phyloP scores from a whole-genome alignment of 2,888 invertebrate genomes.

The Myathropa florea region DNA sequence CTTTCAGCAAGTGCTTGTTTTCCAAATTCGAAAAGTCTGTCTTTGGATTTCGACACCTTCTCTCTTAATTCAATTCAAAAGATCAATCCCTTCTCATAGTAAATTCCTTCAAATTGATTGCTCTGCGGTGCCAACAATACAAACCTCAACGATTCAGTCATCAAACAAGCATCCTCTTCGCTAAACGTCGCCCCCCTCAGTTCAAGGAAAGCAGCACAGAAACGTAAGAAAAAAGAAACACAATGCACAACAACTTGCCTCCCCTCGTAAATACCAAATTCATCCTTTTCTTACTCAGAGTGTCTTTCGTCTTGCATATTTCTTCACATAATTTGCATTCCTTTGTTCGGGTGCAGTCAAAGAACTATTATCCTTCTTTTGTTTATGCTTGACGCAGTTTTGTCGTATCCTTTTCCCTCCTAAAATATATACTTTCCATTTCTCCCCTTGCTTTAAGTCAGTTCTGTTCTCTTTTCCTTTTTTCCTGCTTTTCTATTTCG shows the following conservation, averaged over 20 bases:
- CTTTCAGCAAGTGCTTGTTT: too few species aligned
- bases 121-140: not conserved
- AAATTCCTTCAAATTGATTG: not conserved
- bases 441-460: not conserved
- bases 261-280: not conserved
- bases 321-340: not conserved
- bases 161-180: not conserved
- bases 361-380: slow-evolving; percentile 20
- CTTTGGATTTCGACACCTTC: too few species aligned
- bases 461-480: slow-evolving; percentile 18
- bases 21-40: too few species aligned
- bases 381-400: slow-evolving; percentile 30
- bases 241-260: not conserved
- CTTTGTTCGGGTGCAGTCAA: slow-evolving; percentile 24
- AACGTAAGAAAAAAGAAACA: not conserved
- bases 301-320: not conserved
- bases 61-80: too few species aligned
- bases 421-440: not conserved
- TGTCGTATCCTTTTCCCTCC: not conserved
- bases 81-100: not conserved
- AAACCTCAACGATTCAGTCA: not conserved
- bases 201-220: not conserved
- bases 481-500: not conserved
- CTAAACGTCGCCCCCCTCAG: not conserved
- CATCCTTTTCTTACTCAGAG: not conserved